Percentiles rank a stretch among this genome's conserved stretches.
Conservation (phyloP, 2,113 vertebrate species). For the Alethe diademata region DNA sequence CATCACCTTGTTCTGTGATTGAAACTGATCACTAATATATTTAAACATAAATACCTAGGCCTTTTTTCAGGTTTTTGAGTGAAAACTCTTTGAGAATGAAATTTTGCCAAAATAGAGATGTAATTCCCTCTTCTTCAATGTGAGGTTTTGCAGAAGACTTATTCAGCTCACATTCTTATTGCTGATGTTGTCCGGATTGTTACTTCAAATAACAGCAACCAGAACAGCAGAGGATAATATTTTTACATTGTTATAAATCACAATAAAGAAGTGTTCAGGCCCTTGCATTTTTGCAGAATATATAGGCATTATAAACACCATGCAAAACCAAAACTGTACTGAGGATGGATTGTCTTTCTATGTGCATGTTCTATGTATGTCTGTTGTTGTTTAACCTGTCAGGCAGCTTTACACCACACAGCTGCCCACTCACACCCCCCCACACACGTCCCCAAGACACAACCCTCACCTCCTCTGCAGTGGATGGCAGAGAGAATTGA, state of each 20-base stretch:
- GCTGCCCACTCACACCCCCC: neutral
- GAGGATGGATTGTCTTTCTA: neutral
- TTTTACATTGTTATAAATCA: constrained; percentile 26
- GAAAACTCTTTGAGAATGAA: neutral
- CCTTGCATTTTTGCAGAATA: neutral
- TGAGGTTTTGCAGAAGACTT: neutral
- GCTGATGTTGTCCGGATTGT: neutral
- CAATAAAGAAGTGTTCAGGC: neutral
- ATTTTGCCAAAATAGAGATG: neutral
- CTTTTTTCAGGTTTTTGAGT: neutral
- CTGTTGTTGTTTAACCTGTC: neutral
- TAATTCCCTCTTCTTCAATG: neutral
- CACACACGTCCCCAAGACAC: neutral
- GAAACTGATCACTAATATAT: neutral
- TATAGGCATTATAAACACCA: constrained; percentile 6
- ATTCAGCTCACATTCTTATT: neutral
- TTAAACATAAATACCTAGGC: neutral
- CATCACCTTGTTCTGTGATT: accelerated
- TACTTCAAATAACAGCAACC: neutral
- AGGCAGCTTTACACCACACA: neutral
- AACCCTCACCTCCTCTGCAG: neutral
- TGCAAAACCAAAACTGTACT: neutral
- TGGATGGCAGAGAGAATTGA: neutral
- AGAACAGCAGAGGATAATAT: neutral
- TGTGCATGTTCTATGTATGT: neutral